These are phyloP conservation scores for Polypedilum vanderplanki DNA, from an alignment of 1,140 invertebrate species.

Conservation along the genomic window DNA sequence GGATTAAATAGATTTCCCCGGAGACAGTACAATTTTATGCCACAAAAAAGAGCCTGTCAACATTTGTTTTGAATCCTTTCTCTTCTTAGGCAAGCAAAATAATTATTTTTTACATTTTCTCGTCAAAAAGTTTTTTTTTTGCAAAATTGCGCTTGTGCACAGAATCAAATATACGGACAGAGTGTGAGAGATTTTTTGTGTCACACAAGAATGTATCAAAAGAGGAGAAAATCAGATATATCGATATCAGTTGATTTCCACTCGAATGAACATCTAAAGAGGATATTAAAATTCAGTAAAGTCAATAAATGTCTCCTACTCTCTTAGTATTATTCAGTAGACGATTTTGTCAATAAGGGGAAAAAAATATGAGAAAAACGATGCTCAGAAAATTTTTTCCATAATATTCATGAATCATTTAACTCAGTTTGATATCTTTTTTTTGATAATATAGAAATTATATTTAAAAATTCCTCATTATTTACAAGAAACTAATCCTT, in stretches of 20 bases:
- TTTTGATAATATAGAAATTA: too few relatives aligned
- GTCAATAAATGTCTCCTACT: constrained; percentile 16
- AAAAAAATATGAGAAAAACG: too few relatives aligned
- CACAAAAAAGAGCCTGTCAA: too few relatives aligned
- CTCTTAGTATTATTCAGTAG: too few relatives aligned
- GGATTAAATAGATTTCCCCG: constrained; percentile 26
- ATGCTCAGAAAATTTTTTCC: too few relatives aligned
- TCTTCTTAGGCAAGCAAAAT: not conserved
- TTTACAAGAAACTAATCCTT: not conserved
- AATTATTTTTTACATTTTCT: not conserved
- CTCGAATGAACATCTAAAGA: constrained; percentile 27
- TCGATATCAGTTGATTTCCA: constrained; percentile 24
- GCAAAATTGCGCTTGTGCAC: constrained; percentile 24
- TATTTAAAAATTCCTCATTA: too few relatives aligned
- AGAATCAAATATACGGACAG: not conserved
- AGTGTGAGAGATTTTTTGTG: too few relatives aligned
- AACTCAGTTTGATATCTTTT: too few relatives aligned
- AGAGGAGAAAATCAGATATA: constrained; percentile 21
- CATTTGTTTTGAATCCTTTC: constrained; percentile 11
- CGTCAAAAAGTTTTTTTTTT: not conserved
- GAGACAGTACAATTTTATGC: not conserved
- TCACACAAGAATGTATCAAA: not conserved
- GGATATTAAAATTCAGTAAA: constrained; percentile 28
- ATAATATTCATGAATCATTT: too few relatives aligned
- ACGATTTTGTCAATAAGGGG: too few relatives aligned